phyloP scores from a whole-genome alignment of 2,113 vertebrate genomes.

The Geothlypis trichas region DNA sequence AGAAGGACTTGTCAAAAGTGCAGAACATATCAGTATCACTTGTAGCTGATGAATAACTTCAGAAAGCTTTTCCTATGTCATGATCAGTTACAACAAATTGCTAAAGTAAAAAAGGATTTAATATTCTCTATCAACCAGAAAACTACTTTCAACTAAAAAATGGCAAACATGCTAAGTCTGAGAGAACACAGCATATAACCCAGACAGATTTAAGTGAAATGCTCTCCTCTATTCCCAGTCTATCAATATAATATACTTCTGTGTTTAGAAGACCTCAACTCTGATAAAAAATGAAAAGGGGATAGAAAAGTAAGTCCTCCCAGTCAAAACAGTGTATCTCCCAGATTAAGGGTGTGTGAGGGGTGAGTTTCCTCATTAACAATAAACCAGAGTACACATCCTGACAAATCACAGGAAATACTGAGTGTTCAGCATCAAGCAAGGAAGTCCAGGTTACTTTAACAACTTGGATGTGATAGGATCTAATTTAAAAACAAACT shows the following conservation, averaged over 20 bases:
- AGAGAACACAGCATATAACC: background rate
- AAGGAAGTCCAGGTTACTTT: background rate
- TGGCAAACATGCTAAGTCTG: background rate
- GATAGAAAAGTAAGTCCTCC: background rate
- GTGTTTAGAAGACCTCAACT: background rate
- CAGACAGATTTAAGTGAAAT: background rate
- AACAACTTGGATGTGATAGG: background rate
- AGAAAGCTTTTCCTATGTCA: background rate
- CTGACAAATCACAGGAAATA: background rate
- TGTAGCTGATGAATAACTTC: background rate
- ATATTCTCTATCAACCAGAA: background rate
- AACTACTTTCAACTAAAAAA: background rate
- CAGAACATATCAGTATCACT: background rate
- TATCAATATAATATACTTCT: background rate
- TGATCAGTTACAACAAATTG: background rate
- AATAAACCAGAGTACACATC: background rate
- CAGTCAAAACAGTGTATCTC: background rate
- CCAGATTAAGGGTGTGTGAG: background rate
- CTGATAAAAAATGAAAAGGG: background rate
- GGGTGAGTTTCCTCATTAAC: background rate
- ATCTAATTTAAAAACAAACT: background rate
- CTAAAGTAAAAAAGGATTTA: background rate
- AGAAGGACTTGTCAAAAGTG: background rate
- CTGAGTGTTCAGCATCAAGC: background rate
- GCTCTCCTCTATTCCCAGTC: background rate